Conservation (phyloP, 2,797 vertebrate species). For the Chlorospingus flavigularis region DNA sequence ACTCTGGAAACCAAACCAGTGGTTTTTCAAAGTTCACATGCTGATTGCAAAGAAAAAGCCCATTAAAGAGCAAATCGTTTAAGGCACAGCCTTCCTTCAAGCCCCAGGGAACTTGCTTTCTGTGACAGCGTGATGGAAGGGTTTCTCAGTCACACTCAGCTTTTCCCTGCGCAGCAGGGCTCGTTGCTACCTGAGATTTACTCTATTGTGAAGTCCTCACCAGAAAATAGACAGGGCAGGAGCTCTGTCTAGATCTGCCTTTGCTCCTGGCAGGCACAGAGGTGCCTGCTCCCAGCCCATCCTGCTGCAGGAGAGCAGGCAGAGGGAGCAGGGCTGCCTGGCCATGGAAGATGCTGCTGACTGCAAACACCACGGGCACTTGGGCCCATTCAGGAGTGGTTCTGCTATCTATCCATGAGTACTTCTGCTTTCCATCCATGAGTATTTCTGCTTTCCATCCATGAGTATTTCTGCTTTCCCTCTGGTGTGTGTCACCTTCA, state of each 20-base stretch:
- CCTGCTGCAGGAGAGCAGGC: neutral
- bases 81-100: slow-evolving; percentile 61
- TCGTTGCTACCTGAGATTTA: slow-evolving; percentile 60
- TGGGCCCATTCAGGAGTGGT: neutral
- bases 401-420: neutral
- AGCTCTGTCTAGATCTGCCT: neutral
- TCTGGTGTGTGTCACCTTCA: neutral
- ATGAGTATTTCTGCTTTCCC: neutral
- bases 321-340: neutral
- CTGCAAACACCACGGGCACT: neutral
- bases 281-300: neutral
- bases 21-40: slow-evolving; percentile 51
- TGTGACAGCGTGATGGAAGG: slow-evolving; percentile 63
- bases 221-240: neutral
- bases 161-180: slow-evolving; percentile 24
- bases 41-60: slow-evolving; percentile 66
- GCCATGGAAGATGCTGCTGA: neutral
- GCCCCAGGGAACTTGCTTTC: slow-evolving; percentile 61
- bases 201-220: slow-evolving; percentile 41
- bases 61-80: slow-evolving; percentile 66
- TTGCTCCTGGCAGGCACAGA: neutral
- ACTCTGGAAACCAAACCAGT: neutral
- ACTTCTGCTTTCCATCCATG: neutral
- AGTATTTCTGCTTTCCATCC: neutral
- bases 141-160: slow-evolving; percentile 61